These are phyloP conservation scores for Cosmopolites sordidus DNA, from an alignment of 2,888 invertebrate genomes.

Conservation along the genomic window DNA sequence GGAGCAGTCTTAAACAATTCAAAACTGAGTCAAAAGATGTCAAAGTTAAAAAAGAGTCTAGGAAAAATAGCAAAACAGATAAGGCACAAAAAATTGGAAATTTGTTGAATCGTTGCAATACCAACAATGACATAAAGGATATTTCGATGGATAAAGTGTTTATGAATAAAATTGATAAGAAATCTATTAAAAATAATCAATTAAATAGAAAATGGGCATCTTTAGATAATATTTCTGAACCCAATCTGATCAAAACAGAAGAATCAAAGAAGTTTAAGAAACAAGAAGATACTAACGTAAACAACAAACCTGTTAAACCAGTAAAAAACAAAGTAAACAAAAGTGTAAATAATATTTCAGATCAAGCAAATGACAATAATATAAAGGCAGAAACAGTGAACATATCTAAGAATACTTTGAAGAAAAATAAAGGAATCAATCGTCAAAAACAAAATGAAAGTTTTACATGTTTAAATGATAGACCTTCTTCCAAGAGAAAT, in stretches of 20 bases:
- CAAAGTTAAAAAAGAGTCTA: slow-evolving; percentile 46
- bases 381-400: slow-evolving; percentile 39
- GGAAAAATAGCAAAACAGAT: slow-evolving; percentile 47
- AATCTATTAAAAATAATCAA: slow-evolving; percentile 46
- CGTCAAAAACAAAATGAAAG: slow-evolving; percentile 39
- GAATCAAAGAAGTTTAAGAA: slow-evolving; percentile 41
- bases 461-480: slow-evolving; percentile 36
- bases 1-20: slow-evolving; percentile 41
- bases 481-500: slow-evolving; percentile 51
- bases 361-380: slow-evolving; percentile 36
- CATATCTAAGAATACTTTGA: slow-evolving; percentile 41
- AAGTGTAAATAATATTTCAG: slow-evolving; percentile 40
- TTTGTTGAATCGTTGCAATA: slow-evolving; percentile 52
- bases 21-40: slow-evolving; percentile 45
- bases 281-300: slow-evolving; percentile 47
- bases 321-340: slow-evolving; percentile 49
- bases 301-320: slow-evolving; percentile 49
- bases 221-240: slow-evolving; percentile 52
- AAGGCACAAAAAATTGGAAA: slow-evolving; percentile 41
- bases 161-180: slow-evolving; percentile 45
- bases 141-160: slow-evolving; percentile 36
- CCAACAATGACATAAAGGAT: slow-evolving; percentile 52
- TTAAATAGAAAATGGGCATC: slow-evolving; percentile 59
- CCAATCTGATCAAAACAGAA: slow-evolving; percentile 47
- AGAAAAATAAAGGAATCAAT: slow-evolving; percentile 36